These are phyloP conservation scores for Neria commutata DNA, from an alignment of 2,888 invertebrate genomes.

Conservation along the genomic window DNA sequence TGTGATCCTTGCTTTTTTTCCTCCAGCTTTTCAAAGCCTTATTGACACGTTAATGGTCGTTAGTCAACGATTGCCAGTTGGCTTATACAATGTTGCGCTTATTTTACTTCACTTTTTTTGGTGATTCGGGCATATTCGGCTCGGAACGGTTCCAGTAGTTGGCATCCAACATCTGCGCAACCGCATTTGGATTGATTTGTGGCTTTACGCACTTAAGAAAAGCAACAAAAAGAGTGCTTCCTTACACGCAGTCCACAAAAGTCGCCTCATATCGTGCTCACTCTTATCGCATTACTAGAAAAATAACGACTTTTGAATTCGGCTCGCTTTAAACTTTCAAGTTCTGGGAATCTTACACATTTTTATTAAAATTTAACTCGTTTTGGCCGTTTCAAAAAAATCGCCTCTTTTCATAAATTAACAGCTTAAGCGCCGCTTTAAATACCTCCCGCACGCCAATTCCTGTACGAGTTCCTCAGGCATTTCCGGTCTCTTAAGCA, in stretches of 20 bases:
- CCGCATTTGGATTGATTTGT: conserved; percentile 61
- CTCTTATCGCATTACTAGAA: too few relatives aligned
- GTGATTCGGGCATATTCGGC: neutral
- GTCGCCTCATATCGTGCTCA: neutral
- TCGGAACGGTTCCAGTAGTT: conserved; percentile 17
- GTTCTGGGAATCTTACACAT: neutral
- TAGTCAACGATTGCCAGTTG: neutral
- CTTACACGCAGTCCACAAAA: neutral
- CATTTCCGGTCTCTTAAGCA: conserved; percentile 2
- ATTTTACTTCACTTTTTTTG: too few relatives aligned
- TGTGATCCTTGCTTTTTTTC: neutral
- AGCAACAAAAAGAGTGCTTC: conserved; percentile 15
- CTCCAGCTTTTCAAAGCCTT: conserved; percentile 8
- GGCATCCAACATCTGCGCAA: conserved; percentile 54
- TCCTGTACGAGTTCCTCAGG: neutral
- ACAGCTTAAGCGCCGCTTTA: conserved; percentile 47
- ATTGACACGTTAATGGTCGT: conserved; percentile 32
- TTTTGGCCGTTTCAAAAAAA: neutral
- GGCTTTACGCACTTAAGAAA: conserved; percentile 44
- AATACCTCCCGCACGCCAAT: conserved; percentile 2
- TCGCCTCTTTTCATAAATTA: conserved; percentile 36
- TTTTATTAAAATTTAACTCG: neutral
- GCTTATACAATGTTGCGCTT: neutral
- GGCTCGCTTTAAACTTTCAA: neutral
- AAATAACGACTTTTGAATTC: neutral